These are phyloP conservation scores for Kobus ellipsiprymnus DNA, from an alignment of 2,113 vertebrate genomes.

Conservation along the genomic window DNA sequence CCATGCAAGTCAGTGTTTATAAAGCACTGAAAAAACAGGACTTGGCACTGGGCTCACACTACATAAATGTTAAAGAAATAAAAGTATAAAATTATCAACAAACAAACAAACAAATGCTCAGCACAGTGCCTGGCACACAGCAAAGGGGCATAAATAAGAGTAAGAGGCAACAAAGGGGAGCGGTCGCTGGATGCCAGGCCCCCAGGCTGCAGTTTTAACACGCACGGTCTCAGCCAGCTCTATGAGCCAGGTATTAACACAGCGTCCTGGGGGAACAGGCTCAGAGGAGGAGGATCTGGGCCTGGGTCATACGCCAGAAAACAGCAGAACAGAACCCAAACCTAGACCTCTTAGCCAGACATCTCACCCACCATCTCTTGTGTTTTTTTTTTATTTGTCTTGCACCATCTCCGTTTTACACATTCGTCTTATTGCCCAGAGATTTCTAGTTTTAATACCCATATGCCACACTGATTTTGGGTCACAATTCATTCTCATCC, in stretches of 20 bases:
- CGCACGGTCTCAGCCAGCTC: accelerated
- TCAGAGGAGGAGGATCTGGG: background rate
- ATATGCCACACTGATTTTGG: background rate
- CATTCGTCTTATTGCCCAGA: background rate
- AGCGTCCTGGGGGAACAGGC: background rate
- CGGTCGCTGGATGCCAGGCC: background rate
- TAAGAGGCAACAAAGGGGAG: background rate
- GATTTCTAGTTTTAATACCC: background rate
- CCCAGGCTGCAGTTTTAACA: background rate
- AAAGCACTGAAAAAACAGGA: background rate
- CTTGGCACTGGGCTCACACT: accelerated
- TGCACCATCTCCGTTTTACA: background rate
- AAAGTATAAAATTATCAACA: background rate
- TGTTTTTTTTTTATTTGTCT: background rate
- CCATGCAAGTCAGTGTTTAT: accelerated
- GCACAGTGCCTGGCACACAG: background rate
- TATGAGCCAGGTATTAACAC: background rate
- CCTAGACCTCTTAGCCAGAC: background rate
- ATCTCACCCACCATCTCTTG: background rate
- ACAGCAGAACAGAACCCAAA: background rate
- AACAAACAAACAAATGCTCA: background rate
- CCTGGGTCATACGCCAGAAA: background rate
- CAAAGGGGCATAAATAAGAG: background rate
- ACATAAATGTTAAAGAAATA: background rate
- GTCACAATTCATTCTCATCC: background rate